phyloP scores from a whole-genome alignment of 2,113 vertebrate genomes.

The Menura novaehollandiae region DNA sequence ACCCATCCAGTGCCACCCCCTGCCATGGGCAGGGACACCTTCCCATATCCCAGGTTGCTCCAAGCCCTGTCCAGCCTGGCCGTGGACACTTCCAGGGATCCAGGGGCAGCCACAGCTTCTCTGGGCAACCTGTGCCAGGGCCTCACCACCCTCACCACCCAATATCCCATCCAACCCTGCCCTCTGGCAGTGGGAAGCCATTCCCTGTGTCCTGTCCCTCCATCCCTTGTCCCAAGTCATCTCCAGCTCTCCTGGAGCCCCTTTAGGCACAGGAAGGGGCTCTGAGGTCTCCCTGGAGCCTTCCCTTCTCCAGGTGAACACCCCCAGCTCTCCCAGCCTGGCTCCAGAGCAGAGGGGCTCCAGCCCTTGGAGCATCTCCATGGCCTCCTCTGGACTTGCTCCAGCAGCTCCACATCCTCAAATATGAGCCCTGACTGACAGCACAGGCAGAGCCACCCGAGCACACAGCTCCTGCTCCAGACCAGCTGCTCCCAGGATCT shows the following conservation, averaged over 20 bases:
- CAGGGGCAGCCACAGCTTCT: not conserved
- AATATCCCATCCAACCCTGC: rapidly evolving
- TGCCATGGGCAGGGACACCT: not conserved
- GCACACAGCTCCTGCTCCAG: not conserved
- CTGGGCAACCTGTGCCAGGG: not conserved
- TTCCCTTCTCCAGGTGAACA: not conserved
- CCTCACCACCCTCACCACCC: not conserved
- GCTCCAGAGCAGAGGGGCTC: not conserved
- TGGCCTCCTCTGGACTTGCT: rapidly evolving
- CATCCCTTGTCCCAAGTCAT: not conserved
- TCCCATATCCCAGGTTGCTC: rapidly evolving
- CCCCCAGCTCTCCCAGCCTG: not conserved
- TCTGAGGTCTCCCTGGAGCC: not conserved
- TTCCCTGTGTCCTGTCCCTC: not conserved
- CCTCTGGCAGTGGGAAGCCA: not conserved
- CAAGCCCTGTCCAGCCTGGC: rapidly evolving
- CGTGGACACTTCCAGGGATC: not conserved
- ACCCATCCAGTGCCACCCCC: not conserved
- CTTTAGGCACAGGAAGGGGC: rapidly evolving
- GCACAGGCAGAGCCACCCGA: not conserved
- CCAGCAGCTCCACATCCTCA: not conserved
- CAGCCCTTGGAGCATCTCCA: not conserved
- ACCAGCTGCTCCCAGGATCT: not conserved
- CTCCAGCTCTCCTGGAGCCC: not conserved
- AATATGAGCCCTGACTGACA: rapidly evolving